Evolutionary conservation across 2,888 invertebrate species (phyloP), one percentile per base, ranked within the genome.

Genomic region (Autographa pulchrina): DNA sequence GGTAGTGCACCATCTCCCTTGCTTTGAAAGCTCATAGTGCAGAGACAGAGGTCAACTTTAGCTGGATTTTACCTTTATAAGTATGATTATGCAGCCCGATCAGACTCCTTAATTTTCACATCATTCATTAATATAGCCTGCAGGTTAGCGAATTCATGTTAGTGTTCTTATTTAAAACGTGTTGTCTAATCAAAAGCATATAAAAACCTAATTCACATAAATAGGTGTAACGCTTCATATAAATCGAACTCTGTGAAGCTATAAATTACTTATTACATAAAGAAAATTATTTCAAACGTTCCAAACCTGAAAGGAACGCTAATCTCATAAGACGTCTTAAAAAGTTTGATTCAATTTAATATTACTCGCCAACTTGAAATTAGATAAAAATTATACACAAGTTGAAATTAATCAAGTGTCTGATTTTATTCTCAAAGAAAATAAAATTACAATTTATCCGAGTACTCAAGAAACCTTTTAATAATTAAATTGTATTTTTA

Each of bases 391-490:
- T 54, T 58, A 31, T 25, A 64, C 8, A 35, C 9, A 60, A 64
- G 35, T 54, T 25, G 1, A 25, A 74, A 56, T 48, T 41, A 66
- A 64, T 69, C n/a, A 66, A 75, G 32, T 54, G 13, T 65, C 69
- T 67, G 7, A 32, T 59, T 48, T 54, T 59, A 62, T 54, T 59
- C 31, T 58, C 41, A 64, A 76, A 77, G 69, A 72, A 83, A 81
- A 77, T 64, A 61, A 66, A 70, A 71, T 72, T 52, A 56, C 11
- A 38, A 63, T 20, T 62, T 65, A 56, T 20, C 48, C 32, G 32
- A 72, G 65, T 52, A 70, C 60, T 69, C 31, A 2, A 60, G 60
- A 65, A 75, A 65, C 58, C 58, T 62, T 70, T 62, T 62, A 69
- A 77, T 72, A 65, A 68, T 77, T 68, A 54, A 61, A 59, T 58